Evolutionary conservation across 2,113 vertebrate species (phyloP).

Genomic region (Dromaius novaehollandiae): DNA sequence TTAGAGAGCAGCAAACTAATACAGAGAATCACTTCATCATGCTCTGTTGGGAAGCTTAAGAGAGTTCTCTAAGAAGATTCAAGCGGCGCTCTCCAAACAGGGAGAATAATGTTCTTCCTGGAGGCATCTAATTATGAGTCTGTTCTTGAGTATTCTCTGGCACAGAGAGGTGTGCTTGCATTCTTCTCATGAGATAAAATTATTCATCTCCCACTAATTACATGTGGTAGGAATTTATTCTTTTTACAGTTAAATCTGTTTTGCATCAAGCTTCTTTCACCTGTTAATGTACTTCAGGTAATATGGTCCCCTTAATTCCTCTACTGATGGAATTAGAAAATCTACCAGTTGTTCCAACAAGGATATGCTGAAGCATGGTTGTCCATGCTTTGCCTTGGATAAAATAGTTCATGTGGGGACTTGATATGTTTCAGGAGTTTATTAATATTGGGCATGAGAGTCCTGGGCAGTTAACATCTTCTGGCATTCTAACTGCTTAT

Average conservation of each 20-base stretch:
- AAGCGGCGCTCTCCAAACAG: neutral
- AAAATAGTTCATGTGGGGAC: neutral
- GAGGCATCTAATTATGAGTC: neutral
- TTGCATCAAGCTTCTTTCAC: neutral
- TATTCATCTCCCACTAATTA: neutral
- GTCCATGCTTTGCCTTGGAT: neutral
- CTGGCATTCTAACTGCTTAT: neutral
- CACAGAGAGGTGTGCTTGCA: neutral
- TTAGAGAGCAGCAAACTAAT: neutral
- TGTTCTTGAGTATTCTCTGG: neutral
- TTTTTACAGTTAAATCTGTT: neutral
- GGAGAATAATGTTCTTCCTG: neutral
- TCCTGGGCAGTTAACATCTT: neutral
- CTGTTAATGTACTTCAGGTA: neutral
- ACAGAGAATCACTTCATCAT: neutral
- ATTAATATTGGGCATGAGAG: accelerated
- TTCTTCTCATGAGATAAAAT: slow-evolving; percentile 7
- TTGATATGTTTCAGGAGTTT: neutral
- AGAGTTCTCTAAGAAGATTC: neutral
- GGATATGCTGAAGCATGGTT: neutral
- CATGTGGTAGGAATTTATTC: neutral
- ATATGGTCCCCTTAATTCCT: neutral
- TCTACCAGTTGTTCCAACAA: neutral
- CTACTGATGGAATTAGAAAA: neutral
- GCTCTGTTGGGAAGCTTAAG: neutral